Evolutionary conservation across 2,113 vertebrate genomes (phyloP).

Genomic region (Mesoclemmys tuberculata): DNA sequence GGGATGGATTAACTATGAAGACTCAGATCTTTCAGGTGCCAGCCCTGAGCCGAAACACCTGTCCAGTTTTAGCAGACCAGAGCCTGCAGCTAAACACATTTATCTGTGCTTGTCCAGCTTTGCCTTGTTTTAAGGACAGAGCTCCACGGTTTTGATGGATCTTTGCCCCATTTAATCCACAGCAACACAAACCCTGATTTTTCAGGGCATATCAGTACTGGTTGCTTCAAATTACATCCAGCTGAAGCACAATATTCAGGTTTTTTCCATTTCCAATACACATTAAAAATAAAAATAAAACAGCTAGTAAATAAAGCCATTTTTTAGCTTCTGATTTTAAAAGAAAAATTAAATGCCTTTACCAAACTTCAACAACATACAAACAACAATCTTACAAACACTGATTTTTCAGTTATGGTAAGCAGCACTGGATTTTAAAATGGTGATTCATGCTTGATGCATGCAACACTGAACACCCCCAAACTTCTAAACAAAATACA

Average conservation of each 20-base stretch:
- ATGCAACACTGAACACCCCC: not conserved
- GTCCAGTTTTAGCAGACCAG: not conserved
- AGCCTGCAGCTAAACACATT: not conserved
- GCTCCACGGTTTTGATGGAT: not conserved
- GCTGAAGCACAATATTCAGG: not conserved
- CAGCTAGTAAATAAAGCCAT: not conserved
- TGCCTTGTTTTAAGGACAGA: not conserved
- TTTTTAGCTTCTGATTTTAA: not conserved
- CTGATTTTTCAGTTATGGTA: not conserved
- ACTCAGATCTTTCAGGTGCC: not conserved
- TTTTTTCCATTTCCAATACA: not conserved
- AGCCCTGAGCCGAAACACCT: not conserved
- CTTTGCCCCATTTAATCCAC: not conserved
- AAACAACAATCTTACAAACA: not conserved
- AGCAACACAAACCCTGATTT: not conserved
- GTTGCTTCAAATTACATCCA: not conserved
- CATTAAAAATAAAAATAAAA: not conserved
- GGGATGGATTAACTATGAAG: accelerated
- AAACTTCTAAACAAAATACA: not conserved
- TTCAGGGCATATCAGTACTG: not conserved
- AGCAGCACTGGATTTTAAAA: not conserved
- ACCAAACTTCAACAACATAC: not conserved
- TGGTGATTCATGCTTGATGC: not conserved
- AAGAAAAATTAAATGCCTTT: not conserved
- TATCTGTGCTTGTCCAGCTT: not conserved